Evolutionary conservation across 2,113 vertebrate genomes (phyloP), one percentile per base, ranked within the genome.

Genomic region (Nannospalax galili): DNA sequence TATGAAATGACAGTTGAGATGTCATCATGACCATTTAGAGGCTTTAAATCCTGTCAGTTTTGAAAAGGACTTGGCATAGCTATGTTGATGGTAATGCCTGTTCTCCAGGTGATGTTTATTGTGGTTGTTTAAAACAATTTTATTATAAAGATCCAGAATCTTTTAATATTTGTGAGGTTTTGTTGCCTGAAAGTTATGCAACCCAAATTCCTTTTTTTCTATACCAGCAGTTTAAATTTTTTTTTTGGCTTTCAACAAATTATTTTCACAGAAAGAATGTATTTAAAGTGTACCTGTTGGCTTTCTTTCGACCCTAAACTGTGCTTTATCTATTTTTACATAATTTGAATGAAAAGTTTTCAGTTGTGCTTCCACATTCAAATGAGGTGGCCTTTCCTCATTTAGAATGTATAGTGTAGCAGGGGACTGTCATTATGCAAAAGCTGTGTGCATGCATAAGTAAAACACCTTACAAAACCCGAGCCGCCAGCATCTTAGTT

Each of bases 331-430:
- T 88, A 86, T 95, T 95, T 96, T 92, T 89, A 93, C 90, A 88
- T 94, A 93, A 96, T 97, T 97, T 97, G 92, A 95, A 97, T 96
- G 85, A 75, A 88, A 88, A 78, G 30, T 92, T 95, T 91, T 90
- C 84, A 28, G 4, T 75, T 87, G 45, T 64, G 88, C n/a, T 93
- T 69, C 81, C 45, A 73, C 40, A 97, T 96, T 94, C 94, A 97
- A 97, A 97, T 93, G 22, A 94, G 67, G 12, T 26, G 64, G 84
- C 4, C 77, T 94, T 80, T 91, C 80, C 84, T 94, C 84, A 81
- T 91, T 93, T 91, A 93, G 86, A 85, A 92, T 73, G 84, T 75
- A 22, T 8, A 32, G 91, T 69, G 30, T 45, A 85, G 73, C 95
- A 78, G 48, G 86, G 96, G 87, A 84, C 37, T 42, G 48, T 80